Evolutionary conservation across 2,888 invertebrate genomes (phyloP), one percentile per base, ranked within the genome.

Genomic region (Polydrusus tereticollis): DNA sequence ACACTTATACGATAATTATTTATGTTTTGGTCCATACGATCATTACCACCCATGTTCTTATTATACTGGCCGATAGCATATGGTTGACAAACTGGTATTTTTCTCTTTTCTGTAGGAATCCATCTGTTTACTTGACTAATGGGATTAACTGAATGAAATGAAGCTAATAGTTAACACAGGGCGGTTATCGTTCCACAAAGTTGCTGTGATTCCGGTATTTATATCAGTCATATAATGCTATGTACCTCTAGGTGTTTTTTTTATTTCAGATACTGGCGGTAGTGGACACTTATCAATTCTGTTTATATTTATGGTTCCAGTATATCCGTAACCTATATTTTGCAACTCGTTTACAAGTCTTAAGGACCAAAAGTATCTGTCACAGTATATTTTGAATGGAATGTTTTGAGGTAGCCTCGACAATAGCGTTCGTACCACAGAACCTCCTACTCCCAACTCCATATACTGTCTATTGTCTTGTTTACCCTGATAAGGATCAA

Each of bases 351-450:
- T 72, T 2, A 4, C 36, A 8, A 38, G 59, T 74, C 77, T 77
- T 57, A 76, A 21, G 10, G 73, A 75, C 14, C 60, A 76, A 63
- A 77, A 74, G 72, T 70, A 77, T 63, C 74, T 29, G 64, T 77
- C 76, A 16, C 73, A 73, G 60, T 77, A 76, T 38, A 78, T 76
- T 73, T 77, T 75, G 57, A 77, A 75, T 41, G 70, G 71, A 23
- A 75, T 45, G 69, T 74, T 55, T 59, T 72, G 63, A 20, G 76
- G 69, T 18, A 77, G 66, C 41, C 77, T 72, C 36, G 64, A 38
- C 47, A 72, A 16, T 2, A 78, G 59, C 45, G 72, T 76, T 58
- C 70, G 66, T 36, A 77, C 74, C 2, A 77, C 77, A 29, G 77
- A 75, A n/a, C n/a, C n/a, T n/a, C n/a, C n/a, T n/a, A n/a, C n/a